Evolutionary conservation across 2,888 invertebrate genomes (phyloP).

Genomic region (Tenthredo scrophulariae): DNA sequence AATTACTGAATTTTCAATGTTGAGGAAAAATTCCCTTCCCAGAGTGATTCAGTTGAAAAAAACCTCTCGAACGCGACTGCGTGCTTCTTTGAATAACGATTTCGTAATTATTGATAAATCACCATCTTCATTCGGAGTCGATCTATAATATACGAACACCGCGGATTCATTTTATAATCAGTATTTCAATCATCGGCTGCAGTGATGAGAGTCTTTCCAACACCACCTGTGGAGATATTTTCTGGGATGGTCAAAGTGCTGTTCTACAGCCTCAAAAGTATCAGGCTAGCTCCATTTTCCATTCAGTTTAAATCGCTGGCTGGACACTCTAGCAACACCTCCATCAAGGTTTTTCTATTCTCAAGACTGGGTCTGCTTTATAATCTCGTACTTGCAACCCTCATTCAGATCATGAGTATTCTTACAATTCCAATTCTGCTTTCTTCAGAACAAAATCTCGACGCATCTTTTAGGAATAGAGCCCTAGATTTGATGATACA

Average conservation of each 20-base stretch:
- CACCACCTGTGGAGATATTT: neutral
- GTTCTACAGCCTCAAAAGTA: neutral
- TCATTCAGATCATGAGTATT: neutral
- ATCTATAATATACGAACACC: too few relatives aligned
- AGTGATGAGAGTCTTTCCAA: neutral
- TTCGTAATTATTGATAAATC: too few relatives aligned
- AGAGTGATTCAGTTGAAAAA: neutral
- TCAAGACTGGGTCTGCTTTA: neutral
- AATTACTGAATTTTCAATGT: neutral
- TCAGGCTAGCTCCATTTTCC: conserved; percentile 8
- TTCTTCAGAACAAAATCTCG: neutral
- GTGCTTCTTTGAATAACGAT: neutral
- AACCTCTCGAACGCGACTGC: neutral
- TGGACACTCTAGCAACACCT: neutral
- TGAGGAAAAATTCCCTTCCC: neutral
- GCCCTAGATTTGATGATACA: neutral
- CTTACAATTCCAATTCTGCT: neutral
- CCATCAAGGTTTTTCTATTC: neutral
- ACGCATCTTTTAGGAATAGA: neutral
- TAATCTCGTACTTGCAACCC: neutral
- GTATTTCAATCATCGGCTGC: neutral
- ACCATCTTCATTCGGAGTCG: too few relatives aligned
- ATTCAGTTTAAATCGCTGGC: neutral
- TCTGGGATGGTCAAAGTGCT: neutral
- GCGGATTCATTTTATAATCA: neutral